Evolutionary conservation across 2,113 vertebrate species (phyloP).

Genomic region (Lepisosteus osseus): DNA sequence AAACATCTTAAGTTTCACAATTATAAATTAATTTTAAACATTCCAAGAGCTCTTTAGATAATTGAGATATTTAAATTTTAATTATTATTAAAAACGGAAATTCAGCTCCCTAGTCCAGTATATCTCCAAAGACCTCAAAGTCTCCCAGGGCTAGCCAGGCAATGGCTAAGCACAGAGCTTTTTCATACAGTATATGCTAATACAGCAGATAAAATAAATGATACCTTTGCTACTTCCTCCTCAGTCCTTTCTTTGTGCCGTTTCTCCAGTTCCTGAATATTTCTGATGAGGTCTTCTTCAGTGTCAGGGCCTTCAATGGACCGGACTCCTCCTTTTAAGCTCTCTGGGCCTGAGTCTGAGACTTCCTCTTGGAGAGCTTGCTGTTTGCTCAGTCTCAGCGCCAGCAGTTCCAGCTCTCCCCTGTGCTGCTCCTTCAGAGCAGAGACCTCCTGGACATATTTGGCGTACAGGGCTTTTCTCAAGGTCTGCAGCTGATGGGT

Average conservation of each 20-base stretch:
- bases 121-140: too few species aligned
- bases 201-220: not conserved
- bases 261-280: conserved; percentile 57
- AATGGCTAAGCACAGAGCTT: too few species aligned
- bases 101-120: too few species aligned
- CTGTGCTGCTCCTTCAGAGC: conserved; percentile 59
- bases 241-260: conserved; percentile 76
- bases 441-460: conserved; percentile 56
- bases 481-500: conserved; percentile 56
- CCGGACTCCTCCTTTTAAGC: conserved; percentile 21
- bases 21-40: too few species aligned
- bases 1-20: too few species aligned
- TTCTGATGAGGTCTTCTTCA: conserved; percentile 37
- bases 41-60: too few species aligned
- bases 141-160: too few species aligned
- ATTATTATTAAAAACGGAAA: too few species aligned
- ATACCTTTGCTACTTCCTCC: conserved; percentile 89
- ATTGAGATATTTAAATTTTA: too few species aligned
- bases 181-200: too few species aligned
- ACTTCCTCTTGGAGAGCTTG: conserved; percentile 21
- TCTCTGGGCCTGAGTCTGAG: conserved; percentile 27
- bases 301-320: conserved; percentile 44
- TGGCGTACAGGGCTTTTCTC: conserved; percentile 51
- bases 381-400: conserved; percentile 22
- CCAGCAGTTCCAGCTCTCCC: conserved; percentile 41